These are phyloP conservation scores for Eulemur rufifrons DNA, from an alignment of 2,113 vertebrate species.

Conservation along the genomic window DNA sequence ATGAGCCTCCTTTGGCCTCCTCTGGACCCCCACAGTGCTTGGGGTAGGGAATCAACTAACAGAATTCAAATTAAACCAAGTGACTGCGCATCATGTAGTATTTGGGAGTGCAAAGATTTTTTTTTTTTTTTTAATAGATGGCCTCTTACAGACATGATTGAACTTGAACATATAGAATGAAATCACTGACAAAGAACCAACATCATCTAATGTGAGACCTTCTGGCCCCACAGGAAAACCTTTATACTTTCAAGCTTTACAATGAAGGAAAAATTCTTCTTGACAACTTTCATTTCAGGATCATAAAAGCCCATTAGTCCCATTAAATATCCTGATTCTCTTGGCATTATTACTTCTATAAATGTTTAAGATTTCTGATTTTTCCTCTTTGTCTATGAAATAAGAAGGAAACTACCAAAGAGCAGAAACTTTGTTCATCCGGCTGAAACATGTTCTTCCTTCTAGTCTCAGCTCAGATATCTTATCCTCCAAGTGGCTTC, in stretches of 20 bases:
- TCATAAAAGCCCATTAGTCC: neutral
- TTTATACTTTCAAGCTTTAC: conserved; percentile 48
- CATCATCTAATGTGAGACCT: neutral
- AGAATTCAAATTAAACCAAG: neutral
- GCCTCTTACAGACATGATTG: neutral
- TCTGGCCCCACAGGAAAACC: neutral
- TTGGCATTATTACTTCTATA: neutral
- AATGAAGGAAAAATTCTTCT: conserved; percentile 17
- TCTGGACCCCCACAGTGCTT: neutral
- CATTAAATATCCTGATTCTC: conserved; percentile 13
- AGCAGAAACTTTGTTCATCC: neutral
- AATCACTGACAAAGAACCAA: conserved; percentile 4
- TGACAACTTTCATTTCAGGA: conserved; percentile 17
- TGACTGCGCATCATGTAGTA: neutral
- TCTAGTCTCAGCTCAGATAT: neutral
- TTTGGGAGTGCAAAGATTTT: neutral
- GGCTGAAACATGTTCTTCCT: neutral
- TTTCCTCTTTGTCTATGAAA: neutral
- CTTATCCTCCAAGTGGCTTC: neutral
- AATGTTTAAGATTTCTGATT: conserved; percentile 25
- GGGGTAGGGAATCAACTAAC: neutral
- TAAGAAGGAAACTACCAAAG: conserved; percentile 8
- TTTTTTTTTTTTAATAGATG: neutral
- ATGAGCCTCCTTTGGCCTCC: neutral
- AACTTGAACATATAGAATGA: neutral